Percentiles rank a stretch among this genome's conserved stretches.
Evolutionary conservation across 2,113 vertebrate species (phyloP).

Genomic region (Atlantisia rogersi): DNA sequence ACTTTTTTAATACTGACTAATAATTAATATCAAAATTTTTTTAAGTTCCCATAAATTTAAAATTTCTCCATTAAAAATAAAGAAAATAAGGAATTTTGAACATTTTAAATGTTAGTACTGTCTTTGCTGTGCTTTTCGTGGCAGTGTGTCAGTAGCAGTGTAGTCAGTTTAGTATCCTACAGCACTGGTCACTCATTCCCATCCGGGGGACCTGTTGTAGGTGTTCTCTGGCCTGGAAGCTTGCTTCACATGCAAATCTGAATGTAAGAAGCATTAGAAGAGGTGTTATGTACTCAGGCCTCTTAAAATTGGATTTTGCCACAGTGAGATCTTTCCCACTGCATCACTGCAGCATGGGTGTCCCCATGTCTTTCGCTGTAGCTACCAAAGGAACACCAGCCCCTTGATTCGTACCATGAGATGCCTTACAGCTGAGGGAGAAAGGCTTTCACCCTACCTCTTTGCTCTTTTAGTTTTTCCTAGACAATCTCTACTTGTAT

Average conservation of each 20-base stretch:
- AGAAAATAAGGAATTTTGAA: neutral
- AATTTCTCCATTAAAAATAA: neutral
- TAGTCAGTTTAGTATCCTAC: neutral
- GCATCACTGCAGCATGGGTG: neutral
- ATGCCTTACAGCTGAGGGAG: neutral
- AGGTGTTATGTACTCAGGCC: neutral
- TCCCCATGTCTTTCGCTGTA: neutral
- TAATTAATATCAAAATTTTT: neutral
- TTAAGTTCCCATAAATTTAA: neutral
- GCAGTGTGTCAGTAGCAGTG: neutral
- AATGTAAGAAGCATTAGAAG: neutral
- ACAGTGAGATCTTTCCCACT: neutral
- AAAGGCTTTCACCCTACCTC: neutral
- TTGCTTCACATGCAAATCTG: neutral
- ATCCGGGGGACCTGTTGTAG: rapidly evolving
- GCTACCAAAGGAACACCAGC: neutral
- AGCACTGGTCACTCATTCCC: neutral
- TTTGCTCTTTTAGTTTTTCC: neutral
- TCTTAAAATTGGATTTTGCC: neutral
- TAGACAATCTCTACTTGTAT: neutral
- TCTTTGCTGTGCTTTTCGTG: neutral
- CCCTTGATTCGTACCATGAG: neutral
- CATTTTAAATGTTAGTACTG: neutral
- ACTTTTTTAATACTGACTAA: neutral
- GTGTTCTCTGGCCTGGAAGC: neutral